Evolutionary conservation across 2,888 invertebrate genomes (phyloP), one percentile per base, ranked within the genome.

Genomic region (Aporophyla nigra): DNA sequence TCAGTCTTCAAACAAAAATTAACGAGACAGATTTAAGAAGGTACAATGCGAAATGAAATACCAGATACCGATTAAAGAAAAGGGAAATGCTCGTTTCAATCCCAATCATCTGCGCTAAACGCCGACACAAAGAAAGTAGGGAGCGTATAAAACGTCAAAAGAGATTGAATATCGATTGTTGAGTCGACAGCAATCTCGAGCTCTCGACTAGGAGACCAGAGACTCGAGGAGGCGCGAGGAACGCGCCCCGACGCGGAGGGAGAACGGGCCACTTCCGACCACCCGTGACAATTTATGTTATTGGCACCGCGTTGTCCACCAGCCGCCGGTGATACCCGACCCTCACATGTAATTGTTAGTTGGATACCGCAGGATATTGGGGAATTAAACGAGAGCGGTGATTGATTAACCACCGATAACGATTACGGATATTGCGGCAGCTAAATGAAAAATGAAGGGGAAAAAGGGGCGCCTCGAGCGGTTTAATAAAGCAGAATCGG

Each of bases 101-200:
- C 92, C 89, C 93, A 93, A 94, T 95, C 93, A 93, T 93, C 87
- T 90, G 90, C 91, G 92, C 92, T 95, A 94, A 95, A 95, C 94
- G 93, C 90, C 93, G 92, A 92, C 94, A 94, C 94, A 94, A 94
- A 94, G 94, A 94, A 95, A 94, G 93, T 93, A 91, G 93, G 94
- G 93, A 94, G 93, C 93, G 94, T 92, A 94, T 94, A 94, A 93
- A 94, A 94, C 93, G 95, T 95, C 95, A 95, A 96, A 92, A 95
- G 96, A 96, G 96, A 96, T 96, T 96, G 96, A 96, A 96, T 96
- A 96, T 96, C 95, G 96, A 96, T 96, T 96, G 95, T 94, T 90
- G 93, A 94, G 92, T 94, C 95, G 95, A 94, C 95, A 93, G 95
- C 95, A 94, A 95, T 96, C 93, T 93, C 92, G 89, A 89, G 83